Evolutionary conservation across 2,797 vertebrate species (phyloP).

Genomic region (Corythornis leucogaster): DNA sequence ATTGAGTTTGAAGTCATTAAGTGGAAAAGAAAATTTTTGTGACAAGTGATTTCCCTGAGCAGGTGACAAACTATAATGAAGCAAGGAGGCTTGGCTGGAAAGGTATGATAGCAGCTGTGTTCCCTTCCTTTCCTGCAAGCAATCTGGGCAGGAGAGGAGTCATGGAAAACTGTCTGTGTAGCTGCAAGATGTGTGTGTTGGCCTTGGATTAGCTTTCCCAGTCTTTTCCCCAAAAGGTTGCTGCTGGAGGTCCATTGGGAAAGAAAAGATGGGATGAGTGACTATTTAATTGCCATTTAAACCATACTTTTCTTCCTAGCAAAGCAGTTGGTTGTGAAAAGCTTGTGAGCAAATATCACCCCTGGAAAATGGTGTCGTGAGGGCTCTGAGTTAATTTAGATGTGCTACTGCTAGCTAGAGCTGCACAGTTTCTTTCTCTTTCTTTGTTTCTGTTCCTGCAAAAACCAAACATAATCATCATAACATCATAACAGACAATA

Average conservation of each 20-base stretch:
- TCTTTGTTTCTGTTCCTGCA: background rate
- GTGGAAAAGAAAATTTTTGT: constrained; percentile 71
- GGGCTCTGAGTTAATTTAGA: background rate
- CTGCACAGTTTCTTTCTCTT: background rate
- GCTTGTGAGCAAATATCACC: background rate
- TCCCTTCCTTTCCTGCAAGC: constrained; percentile 25
- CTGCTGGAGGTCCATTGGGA: background rate
- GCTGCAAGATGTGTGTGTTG: background rate
- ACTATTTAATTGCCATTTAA: background rate
- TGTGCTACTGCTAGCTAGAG: background rate
- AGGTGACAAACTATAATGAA: constrained; percentile 67
- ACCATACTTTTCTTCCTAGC: background rate
- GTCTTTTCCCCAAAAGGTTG: background rate
- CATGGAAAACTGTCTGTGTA: background rate
- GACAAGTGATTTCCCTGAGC: constrained; percentile 74
- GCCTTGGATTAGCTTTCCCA: background rate
- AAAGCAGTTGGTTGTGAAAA: background rate
- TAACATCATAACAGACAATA: background rate
- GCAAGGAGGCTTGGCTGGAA: constrained; percentile 20
- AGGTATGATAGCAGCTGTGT: constrained; percentile 59
- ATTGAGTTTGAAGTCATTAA: constrained; percentile 73
- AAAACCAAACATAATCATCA: background rate
- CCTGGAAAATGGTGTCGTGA: background rate
- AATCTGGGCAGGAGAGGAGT: background rate
- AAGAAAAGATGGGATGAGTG: background rate